Conservation (phyloP, 2,797 vertebrate genomes). For the Neoniphon sammara region DNA sequence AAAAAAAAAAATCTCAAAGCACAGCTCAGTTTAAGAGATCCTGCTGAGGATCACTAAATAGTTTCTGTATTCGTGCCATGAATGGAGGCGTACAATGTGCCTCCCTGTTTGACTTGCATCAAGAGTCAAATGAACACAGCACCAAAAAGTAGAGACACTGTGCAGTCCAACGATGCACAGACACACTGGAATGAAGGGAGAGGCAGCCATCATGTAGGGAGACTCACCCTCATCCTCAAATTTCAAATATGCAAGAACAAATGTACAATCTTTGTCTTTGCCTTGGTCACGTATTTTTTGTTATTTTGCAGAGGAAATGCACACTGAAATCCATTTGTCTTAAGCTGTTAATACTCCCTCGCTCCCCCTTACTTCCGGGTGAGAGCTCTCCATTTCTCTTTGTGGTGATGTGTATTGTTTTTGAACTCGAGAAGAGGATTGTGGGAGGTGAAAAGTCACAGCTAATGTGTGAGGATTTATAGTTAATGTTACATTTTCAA, state of each 20-base stretch:
- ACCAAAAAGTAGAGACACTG: not conserved
- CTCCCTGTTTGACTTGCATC: not conserved
- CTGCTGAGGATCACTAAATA: not conserved
- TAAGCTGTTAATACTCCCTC: not conserved
- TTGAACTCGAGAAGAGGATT: not conserved
- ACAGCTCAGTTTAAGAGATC: not conserved
- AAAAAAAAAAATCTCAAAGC: not conserved
- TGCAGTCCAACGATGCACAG: not conserved
- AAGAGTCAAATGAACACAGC: not conserved
- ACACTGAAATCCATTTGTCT: not conserved
- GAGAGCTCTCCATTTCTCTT: not conserved
- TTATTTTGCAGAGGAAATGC: not conserved
- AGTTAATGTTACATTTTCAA: not conserved
- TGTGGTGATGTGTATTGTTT: not conserved
- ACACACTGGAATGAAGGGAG: too few relatives aligned
- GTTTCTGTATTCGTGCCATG: not conserved
- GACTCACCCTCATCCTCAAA: too few relatives aligned
- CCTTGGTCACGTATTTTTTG: not conserved
- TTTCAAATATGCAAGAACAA: too few relatives aligned
- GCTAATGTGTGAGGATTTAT: slow-evolving; percentile 13
- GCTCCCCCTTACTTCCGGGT: not conserved
- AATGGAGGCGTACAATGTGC: not conserved
- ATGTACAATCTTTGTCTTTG: not conserved
- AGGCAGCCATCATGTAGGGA: too few relatives aligned
- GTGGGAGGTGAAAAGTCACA: slow-evolving; percentile 14